phyloP scores from a whole-genome alignment of 2,888 invertebrate species.

The Synergus japonicus region DNA sequence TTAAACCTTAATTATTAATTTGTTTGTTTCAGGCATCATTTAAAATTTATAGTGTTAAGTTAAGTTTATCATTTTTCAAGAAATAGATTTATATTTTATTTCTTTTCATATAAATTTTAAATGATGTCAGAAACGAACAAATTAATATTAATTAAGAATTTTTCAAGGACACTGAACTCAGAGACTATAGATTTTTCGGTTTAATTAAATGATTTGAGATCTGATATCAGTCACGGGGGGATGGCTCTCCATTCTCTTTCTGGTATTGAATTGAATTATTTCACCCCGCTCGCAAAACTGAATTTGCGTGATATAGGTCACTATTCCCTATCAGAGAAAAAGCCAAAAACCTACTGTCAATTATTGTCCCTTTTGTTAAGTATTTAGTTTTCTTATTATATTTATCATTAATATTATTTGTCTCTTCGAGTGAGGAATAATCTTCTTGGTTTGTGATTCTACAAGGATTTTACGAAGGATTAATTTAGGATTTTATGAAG shows the following conservation, averaged over 20 bases:
- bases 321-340: not conserved
- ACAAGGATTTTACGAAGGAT: not conserved
- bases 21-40: too few relatives aligned
- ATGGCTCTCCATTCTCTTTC: not conserved
- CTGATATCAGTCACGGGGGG: not conserved
- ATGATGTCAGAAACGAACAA: too few relatives aligned
- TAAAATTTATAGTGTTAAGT: too few relatives aligned
- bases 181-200: not conserved
- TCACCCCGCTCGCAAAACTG: not conserved
- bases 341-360: not conserved
- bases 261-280: not conserved
- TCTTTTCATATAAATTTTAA: too few relatives aligned
- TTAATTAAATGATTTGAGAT: not conserved
- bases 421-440: not conserved
- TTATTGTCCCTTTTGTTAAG: not conserved
- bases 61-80: too few relatives aligned
- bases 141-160: not conserved
- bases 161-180: not conserved
- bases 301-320: not conserved
- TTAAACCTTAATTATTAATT: too few relatives aligned
- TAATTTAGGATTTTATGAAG: not conserved
- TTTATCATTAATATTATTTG: not conserved
- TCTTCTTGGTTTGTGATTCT: not conserved
- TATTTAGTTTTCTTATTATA: not conserved
- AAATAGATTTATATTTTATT: too few relatives aligned